Conservation (phyloP, 1,140 invertebrate species). For the Goniozus legneri region DNA sequence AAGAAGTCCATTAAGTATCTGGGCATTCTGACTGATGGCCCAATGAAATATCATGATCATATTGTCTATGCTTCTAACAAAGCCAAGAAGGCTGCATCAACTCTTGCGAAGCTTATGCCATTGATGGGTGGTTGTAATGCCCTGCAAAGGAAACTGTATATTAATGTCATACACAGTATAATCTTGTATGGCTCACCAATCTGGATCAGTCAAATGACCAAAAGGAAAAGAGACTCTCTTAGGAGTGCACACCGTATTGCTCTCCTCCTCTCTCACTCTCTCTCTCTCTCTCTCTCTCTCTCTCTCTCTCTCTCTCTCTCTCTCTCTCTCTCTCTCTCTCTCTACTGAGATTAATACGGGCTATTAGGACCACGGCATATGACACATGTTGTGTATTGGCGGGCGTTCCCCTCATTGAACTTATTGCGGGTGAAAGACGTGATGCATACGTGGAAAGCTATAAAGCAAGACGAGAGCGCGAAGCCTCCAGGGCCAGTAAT, state of each 20-base stretch:
- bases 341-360: neutral
- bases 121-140: neutral
- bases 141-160: neutral
- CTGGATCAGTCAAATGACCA: neutral
- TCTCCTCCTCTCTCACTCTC: no score
- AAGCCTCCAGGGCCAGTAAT: no score
- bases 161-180: neutral
- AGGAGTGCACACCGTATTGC: neutral
- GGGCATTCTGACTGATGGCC: neutral
- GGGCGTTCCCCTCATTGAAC: neutral
- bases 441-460: no score
- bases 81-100: neutral
- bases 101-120: neutral
- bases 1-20: no score
- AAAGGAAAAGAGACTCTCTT: neutral
- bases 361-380: neutral
- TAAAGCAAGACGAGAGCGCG: no score
- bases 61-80: neutral
- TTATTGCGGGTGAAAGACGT: no score
- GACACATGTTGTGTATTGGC: neutral
- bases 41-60: neutral
- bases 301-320: conserved; percentile 4
- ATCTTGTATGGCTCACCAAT: neutral
- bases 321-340: conserved; percentile 1
- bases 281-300: neutral